phyloP scores from a whole-genome alignment of 2,113 vertebrate genomes.

The Alces alces region DNA sequence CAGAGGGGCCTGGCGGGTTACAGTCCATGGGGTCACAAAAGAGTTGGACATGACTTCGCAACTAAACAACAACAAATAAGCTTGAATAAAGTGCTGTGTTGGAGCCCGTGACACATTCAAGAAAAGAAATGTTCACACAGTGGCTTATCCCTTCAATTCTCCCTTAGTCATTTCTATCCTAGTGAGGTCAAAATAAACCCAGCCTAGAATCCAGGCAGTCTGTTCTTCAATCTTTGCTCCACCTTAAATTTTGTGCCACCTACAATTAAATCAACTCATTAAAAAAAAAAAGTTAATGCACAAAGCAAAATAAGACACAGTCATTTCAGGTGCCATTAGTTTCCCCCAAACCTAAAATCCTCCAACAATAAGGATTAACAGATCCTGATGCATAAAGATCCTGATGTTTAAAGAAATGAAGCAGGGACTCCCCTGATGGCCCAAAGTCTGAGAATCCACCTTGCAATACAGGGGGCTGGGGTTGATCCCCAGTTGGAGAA shows the following conservation, averaged over 20 bases:
- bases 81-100: neutral
- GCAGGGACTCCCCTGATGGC: neutral
- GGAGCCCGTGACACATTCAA: neutral
- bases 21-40: neutral
- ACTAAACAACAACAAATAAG: neutral
- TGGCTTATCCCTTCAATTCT: neutral
- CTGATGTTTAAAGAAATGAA: neutral
- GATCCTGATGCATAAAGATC: neutral
- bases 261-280: neutral
- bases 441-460: neutral
- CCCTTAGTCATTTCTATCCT: neutral
- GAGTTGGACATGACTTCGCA: neutral
- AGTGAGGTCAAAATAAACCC: neutral
- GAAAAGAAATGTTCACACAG: neutral
- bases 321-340: neutral
- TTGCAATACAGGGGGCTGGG: neutral
- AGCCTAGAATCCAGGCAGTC: neutral
- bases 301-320: neutral
- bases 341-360: neutral
- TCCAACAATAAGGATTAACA: neutral
- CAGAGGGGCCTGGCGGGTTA: neutral
- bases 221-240: neutral
- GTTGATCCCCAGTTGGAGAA: neutral
- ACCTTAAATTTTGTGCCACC: neutral
- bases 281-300: neutral